Evolutionary conservation across 2,113 vertebrate genomes (phyloP), one percentile per base, ranked within the genome.

Genomic region (Junco hyemalis): DNA sequence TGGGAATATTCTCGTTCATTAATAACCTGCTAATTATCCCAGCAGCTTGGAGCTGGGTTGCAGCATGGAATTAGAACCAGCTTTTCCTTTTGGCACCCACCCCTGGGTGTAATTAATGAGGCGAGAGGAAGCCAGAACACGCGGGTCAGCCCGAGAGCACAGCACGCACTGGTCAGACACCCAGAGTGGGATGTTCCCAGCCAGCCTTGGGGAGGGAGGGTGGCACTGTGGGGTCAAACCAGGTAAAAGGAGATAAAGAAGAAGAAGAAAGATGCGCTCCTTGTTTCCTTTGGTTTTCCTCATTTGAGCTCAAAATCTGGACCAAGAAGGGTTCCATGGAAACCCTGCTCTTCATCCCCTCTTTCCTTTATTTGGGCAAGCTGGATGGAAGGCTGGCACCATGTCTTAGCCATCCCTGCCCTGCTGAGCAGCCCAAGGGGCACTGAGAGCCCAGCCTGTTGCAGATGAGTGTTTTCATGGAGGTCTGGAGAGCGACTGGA

Each of bases 11-110:
- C 72, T 74, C 2, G 0, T 81, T 95, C 82, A 33, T 95, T 96
- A 90, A 86, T 83, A 86, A 44, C 20, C 68, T 59, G 86, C 76
- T 96, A 95, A 95, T 95, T 96, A 95, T 86, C 88, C 89, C 82
- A 72, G 80, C 90, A 83, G 76, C 88, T 94, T 95, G 94, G 90
- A 96, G 61, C 80, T 40, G 82, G 82, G 68, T 45, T 94, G 74
- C 44, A 57, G 92, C 64, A 4, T 68, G 85, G 76, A 95, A 96
- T 94, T 48, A 88, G 92, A 90, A 91, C 78, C 94, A 93, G 94
- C 92, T 88, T 93, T 95, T 94, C 59, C 0, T 93, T 79, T 92
- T 97, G 96, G 96, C 96, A 95, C 69, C 69, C 77, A 36, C 33
- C 2, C 1, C 69, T 69, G 68, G 6, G 2, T 84, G 83, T 87